phyloP scores from a whole-genome alignment of 2,888 invertebrate genomes.

The Drosophila basisetae region DNA sequence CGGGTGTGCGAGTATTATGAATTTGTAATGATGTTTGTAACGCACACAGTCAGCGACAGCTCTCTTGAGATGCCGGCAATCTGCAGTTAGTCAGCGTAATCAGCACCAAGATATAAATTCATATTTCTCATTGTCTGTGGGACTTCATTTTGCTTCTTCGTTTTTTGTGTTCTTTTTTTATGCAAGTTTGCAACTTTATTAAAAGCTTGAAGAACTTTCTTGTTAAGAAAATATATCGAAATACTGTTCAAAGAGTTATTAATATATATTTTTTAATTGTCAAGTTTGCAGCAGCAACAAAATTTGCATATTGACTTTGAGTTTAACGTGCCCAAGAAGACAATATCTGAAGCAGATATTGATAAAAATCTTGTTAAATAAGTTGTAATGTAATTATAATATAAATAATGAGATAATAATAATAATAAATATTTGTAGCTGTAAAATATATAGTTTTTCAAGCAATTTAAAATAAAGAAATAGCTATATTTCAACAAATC shows the following conservation, averaged over 20 bases:
- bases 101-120: slow-evolving; percentile 50
- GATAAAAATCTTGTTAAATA: too few species aligned
- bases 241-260: neutral
- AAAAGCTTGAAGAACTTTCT: neutral
- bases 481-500: neutral
- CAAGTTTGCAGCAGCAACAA: neutral
- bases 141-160: neutral
- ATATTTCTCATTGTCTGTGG: slow-evolving; percentile 28
- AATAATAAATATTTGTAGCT: neutral
- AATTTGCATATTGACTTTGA: neutral
- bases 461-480: neutral
- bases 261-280: neutral
- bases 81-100: slow-evolving; percentile 45
- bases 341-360: neutral
- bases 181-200: slow-evolving; percentile 7
- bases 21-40: slow-evolving; percentile 61
- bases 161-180: slow-evolving; percentile 7
- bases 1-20: slow-evolving; percentile 58
- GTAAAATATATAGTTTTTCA: too few species aligned
- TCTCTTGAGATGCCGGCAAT: slow-evolving; percentile 39
- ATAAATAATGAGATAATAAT: neutral
- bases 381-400: neutral
- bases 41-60: slow-evolving; percentile 22
- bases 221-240: neutral
- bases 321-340: neutral